phyloP scores from a whole-genome alignment of 92 coral and sea anemone species.

The Phenganax subtilis region DNA sequence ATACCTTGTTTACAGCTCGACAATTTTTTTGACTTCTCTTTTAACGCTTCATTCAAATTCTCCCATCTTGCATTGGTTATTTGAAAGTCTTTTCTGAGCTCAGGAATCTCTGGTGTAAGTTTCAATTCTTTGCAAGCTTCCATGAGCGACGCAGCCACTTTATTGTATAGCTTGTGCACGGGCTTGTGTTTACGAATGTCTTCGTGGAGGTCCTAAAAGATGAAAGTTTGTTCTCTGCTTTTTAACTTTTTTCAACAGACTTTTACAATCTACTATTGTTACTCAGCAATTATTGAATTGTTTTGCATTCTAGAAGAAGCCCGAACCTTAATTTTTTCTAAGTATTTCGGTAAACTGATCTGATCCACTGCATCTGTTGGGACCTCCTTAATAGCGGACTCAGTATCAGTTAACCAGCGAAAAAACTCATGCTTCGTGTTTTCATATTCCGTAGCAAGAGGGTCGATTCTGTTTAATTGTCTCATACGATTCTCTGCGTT shows the following conservation, averaged over 20 bases:
- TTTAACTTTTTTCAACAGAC: not conserved
- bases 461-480: conserved; percentile 70
- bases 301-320: not conserved
- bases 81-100: conserved; percentile 29
- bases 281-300: too few species aligned
- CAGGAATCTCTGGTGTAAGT: conserved; percentile 26
- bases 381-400: conserved; percentile 55
- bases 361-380: conserved; percentile 58
- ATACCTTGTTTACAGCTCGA: conserved; percentile 36
- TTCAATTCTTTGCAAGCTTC: conserved; percentile 66
- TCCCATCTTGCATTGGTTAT: conserved; percentile 31
- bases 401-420: conserved; percentile 71
- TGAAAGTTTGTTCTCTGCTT: not conserved
- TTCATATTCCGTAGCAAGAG: conserved; percentile 68
- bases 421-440: conserved; percentile 65
- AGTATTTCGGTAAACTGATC: conserved; percentile 64
- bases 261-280: not conserved
- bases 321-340: conserved; percentile 68
- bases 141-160: conserved; percentile 69
- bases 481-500: conserved; percentile 66
- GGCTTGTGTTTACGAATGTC: conserved; percentile 72
- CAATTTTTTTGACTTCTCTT: conserved; percentile 28
- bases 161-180: conserved; percentile 57
- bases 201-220: conserved; percentile 59
- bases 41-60: conserved; percentile 28